A percentile compares a stretch with the other conserved stretches of the same genome.
These are phyloP conservation scores for Ectemnius cavifrons DNA, from an alignment of 2,888 invertebrate species.

Conservation along the genomic window DNA sequence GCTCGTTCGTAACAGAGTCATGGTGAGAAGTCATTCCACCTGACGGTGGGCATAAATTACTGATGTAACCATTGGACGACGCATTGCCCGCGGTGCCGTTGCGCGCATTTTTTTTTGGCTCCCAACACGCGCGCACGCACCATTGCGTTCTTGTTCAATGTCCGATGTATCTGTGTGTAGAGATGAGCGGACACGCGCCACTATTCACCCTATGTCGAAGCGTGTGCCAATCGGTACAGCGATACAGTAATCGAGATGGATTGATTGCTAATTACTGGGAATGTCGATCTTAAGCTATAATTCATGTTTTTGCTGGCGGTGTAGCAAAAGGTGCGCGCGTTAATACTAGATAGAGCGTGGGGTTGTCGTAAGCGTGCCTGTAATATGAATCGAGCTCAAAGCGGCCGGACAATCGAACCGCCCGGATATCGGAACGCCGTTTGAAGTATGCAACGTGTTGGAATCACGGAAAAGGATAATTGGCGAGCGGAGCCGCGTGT, in stretches of 20 bases:
- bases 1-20: constrained; percentile 31
- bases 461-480: constrained; percentile 33
- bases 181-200: too few relatives aligned
- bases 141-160: too few relatives aligned
- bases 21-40: constrained; percentile 30
- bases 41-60: constrained; percentile 40
- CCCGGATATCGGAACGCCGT: neutral
- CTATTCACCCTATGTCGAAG: neutral
- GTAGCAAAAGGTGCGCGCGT: neutral
- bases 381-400: too few relatives aligned
- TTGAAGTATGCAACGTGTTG: constrained; percentile 1
- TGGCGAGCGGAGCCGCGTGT: constrained; percentile 9
- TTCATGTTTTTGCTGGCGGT: neutral
- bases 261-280: neutral
- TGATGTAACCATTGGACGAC: constrained; percentile 13
- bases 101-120: too few relatives aligned
- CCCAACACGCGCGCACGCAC: too few relatives aligned
- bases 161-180: too few relatives aligned
- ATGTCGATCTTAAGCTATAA: neutral
- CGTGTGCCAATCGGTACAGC: neutral
- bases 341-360: neutral
- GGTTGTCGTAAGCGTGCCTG: neutral
- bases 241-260: neutral
- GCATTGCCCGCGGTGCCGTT: constrained; percentile 8
- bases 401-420: neutral